Percentiles rank a stretch among this genome's conserved stretches.
These are phyloP conservation scores for Phoxinus dragarum DNA, from an alignment of 2,797 vertebrate species.

Conservation along the genomic window DNA sequence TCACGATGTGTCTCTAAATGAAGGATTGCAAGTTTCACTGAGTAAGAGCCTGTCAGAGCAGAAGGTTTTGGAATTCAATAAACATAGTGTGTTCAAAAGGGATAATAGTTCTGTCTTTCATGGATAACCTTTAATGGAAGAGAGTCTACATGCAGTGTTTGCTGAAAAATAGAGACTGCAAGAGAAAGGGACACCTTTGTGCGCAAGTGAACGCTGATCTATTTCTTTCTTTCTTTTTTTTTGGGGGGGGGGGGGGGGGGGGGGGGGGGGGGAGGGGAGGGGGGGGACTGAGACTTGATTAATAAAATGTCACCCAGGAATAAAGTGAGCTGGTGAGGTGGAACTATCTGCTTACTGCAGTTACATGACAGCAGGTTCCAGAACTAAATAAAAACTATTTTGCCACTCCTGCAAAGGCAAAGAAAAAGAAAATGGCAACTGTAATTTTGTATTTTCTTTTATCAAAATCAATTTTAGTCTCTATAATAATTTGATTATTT, in stretches of 20 bases:
- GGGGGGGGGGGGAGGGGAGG: no score
- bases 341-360: constrained; percentile 37
- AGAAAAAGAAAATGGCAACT: neutral
- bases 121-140: constrained; percentile 16
- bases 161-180: constrained; percentile 2
- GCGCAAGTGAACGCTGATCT: neutral
- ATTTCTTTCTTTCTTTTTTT: neutral
- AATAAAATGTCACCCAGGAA: constrained; percentile 60
- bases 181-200: neutral
- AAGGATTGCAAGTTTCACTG: constrained; percentile 15
- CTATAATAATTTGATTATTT: neutral
- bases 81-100: neutral
- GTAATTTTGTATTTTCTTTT: neutral
- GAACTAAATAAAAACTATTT: neutral
- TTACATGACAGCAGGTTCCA: constrained; percentile 25
- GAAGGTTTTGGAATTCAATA: constrained; percentile 17
- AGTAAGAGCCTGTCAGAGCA: neutral
- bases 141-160: constrained; percentile 1
- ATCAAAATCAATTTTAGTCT: neutral
- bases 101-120: constrained; percentile 24
- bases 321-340: constrained; percentile 57
- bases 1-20: neutral
- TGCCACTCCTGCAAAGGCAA: neutral
- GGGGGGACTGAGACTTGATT: constrained; percentile 14
- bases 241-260: no score